Evolutionary conservation across 2,113 vertebrate species (phyloP).

Genomic region (Malurus elegans): DNA sequence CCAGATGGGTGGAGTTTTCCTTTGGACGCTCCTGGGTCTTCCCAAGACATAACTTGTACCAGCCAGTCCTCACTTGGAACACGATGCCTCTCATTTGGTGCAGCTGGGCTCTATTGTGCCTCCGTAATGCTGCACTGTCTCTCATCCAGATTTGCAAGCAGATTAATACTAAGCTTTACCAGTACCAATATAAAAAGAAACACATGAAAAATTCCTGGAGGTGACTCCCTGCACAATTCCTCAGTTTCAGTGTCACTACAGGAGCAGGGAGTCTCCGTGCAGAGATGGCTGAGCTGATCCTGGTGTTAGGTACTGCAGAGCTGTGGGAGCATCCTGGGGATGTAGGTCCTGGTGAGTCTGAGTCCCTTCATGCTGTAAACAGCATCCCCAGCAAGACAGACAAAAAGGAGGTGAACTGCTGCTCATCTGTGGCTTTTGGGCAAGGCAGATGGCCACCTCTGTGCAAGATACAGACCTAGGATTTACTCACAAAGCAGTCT

Average conservation of each 20-base stretch:
- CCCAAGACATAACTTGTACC: background rate
- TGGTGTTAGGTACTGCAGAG: rapidly evolving
- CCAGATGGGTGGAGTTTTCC: background rate
- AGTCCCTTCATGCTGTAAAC: rapidly evolving
- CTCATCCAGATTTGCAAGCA: background rate
- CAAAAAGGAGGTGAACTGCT: background rate
- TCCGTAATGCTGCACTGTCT: background rate
- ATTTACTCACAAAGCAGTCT: background rate
- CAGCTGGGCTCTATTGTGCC: background rate
- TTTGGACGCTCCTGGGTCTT: background rate
- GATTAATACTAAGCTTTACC: background rate
- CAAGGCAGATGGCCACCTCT: background rate
- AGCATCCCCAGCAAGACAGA: background rate
- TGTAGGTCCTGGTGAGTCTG: rapidly evolving
- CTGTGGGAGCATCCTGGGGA: background rate
- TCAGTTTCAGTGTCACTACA: background rate
- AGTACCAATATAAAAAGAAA: background rate
- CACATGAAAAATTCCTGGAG: background rate
- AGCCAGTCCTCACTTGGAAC: background rate
- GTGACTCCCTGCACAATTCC: background rate
- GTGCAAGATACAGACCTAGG: background rate
- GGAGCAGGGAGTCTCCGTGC: background rate
- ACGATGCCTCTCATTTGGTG: background rate
- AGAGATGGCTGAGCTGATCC: background rate
- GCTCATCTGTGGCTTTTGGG: background rate